These are phyloP conservation scores for Peromyscus aztecus DNA, from an alignment of 2,797 vertebrate species.

Conservation along the genomic window DNA sequence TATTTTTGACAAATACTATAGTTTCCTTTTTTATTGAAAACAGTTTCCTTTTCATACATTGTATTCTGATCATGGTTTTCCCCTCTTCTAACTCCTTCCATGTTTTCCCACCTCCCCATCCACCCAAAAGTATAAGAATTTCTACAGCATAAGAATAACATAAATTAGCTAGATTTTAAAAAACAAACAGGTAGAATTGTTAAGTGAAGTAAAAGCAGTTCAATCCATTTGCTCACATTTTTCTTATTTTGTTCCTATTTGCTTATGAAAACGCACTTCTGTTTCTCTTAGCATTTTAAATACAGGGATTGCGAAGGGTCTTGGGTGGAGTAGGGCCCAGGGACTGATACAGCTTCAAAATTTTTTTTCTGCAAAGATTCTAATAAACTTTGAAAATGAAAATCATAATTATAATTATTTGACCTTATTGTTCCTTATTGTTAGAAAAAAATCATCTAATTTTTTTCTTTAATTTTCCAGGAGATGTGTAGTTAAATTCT, in stretches of 20 bases:
- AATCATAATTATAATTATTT: neutral
- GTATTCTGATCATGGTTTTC: neutral
- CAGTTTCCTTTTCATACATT: neutral
- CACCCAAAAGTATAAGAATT: neutral
- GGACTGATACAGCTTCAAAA: neutral
- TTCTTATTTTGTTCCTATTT: neutral
- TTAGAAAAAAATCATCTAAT: neutral
- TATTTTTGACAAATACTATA: conserved; percentile 15
- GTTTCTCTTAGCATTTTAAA: neutral
- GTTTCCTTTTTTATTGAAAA: neutral
- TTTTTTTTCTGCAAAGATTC: neutral
- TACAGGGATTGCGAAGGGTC: neutral
- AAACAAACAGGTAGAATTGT: neutral
- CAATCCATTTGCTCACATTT: neutral
- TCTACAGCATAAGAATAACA: neutral
- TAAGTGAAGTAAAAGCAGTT: neutral
- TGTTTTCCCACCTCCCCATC: neutral
- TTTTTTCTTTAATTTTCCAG: neutral
- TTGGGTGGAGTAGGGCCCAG: neutral
- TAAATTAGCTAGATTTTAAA: neutral
- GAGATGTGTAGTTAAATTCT: neutral
- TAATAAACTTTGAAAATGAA: conserved; percentile 50
- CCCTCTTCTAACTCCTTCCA: neutral
- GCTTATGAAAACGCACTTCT: neutral
- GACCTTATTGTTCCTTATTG: neutral